phyloP scores from a whole-genome alignment of 2,888 invertebrate genomes.

The Aleiodes alternator region DNA sequence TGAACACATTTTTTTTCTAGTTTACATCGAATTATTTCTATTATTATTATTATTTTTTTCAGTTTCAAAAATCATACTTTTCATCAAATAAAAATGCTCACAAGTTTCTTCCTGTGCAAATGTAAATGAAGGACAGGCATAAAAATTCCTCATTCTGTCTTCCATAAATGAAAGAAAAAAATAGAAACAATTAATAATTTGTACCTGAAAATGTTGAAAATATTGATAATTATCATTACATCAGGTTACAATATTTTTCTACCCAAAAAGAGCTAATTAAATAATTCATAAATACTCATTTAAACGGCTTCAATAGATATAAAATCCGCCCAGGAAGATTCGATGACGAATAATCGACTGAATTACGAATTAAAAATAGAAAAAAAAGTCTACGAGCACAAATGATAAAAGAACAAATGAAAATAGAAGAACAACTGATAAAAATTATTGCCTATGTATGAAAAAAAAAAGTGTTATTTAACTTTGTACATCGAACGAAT shows the following conservation, averaged over 20 bases:
- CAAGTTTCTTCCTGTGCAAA: conserved; percentile 18
- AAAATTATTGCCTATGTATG: conserved; percentile 7
- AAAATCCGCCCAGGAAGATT: conserved; percentile 17
- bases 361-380: conserved; percentile 9
- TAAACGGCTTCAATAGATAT: conserved; percentile 7
- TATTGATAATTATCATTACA: conserved; percentile 15
- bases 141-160: conserved; percentile 15
- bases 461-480: conserved; percentile 23
- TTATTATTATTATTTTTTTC: conserved; percentile 12
- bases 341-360: conserved; percentile 18
- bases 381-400: conserved; percentile 5
- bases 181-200: conserved; percentile 16
- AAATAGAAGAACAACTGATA: conserved; percentile 3
- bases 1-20: conserved; percentile 29
- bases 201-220: conserved; percentile 17
- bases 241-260: conserved; percentile 36
- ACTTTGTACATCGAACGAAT: conserved; percentile 32
- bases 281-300: conserved; percentile 29
- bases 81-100: conserved; percentile 15
- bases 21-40: conserved; percentile 24
- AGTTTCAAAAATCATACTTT: conserved; percentile 8
- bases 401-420: conserved; percentile 15
- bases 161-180: background rate
- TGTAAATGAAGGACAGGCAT: background rate
- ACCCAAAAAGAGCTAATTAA: background rate